Conservation (phyloP, 2,113 vertebrate genomes). For the Centropus bengalensis region DNA sequence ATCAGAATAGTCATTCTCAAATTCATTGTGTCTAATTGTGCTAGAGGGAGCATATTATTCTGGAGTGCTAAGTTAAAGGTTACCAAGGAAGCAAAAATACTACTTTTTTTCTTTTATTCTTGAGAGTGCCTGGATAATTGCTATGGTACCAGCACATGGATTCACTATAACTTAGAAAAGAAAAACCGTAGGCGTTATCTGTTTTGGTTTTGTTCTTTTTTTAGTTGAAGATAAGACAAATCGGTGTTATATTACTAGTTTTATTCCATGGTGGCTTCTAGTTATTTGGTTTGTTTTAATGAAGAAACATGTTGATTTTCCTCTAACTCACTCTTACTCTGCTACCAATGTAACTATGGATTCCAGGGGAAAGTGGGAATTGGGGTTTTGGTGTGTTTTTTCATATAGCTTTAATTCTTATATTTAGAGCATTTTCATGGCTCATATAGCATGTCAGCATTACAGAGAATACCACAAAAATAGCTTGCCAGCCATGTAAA, state of each 20-base stretch:
- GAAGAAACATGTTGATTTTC: slow-evolving; percentile 33
- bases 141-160: neutral
- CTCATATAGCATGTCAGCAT: neutral
- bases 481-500: neutral
- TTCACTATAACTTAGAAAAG: slow-evolving; percentile 11
- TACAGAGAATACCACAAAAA: neutral
- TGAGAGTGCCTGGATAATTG: slow-evolving; percentile 33
- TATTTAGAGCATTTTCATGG: neutral
- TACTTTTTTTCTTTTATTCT: neutral
- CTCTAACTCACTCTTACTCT: slow-evolving; percentile 36
- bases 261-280: slow-evolving; percentile 36
- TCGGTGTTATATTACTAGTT: slow-evolving; percentile 14
- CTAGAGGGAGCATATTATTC: neutral
- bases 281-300: slow-evolving; percentile 29
- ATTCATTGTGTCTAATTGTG: neutral
- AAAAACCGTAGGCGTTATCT: neutral
- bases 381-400: neutral
- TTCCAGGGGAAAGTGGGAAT: neutral
- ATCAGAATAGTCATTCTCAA: neutral
- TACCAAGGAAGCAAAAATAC: slow-evolving; percentile 4
- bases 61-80: slow-evolving; percentile 25
- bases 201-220: neutral
- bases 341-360: neutral
- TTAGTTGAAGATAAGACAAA: slow-evolving; percentile 33
- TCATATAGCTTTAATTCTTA: neutral